phyloP scores from a whole-genome alignment of 1,140 invertebrate genomes.

The Batillaria attramentaria region DNA sequence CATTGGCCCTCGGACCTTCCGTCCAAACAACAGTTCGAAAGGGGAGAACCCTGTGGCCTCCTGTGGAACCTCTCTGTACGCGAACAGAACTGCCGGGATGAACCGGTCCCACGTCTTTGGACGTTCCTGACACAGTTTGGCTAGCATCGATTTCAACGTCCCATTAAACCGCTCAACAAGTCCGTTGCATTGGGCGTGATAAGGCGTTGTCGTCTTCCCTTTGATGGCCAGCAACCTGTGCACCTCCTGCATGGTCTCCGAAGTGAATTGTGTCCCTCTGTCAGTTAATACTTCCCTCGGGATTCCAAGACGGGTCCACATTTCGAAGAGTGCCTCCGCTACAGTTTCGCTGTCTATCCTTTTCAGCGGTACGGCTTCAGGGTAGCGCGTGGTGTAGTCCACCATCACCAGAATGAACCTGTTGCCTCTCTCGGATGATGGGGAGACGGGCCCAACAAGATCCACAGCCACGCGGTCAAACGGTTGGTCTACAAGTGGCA shows the following conservation, averaged over 20 bases:
- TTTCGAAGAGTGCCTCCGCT: slow-evolving; percentile 36
- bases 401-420: slow-evolving; percentile 44
- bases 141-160: slow-evolving; percentile 52
- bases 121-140: slow-evolving; percentile 48
- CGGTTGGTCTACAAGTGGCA: slow-evolving; percentile 39
- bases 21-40: slow-evolving; percentile 29
- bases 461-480: slow-evolving; percentile 50
- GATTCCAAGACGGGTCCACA: slow-evolving; percentile 70
- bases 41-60: slow-evolving; percentile 29
- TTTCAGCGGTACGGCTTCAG: slow-evolving; percentile 36
- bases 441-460: slow-evolving; percentile 40
- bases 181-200: slow-evolving; percentile 34
- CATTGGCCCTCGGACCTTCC: slow-evolving; percentile 26
- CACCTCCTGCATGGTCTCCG: slow-evolving; percentile 33
- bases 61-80: slow-evolving; percentile 34
- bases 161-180: slow-evolving; percentile 50
- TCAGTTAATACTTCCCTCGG: slow-evolving; percentile 56
- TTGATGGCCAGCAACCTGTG: slow-evolving; percentile 35
- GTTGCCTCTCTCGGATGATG: slow-evolving; percentile 36
- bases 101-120: slow-evolving; percentile 62
- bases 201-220: slow-evolving; percentile 39
- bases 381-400: slow-evolving; percentile 42
- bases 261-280: slow-evolving; percentile 39
- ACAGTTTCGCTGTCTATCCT: slow-evolving; percentile 38
- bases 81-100: slow-evolving; percentile 38